Evolutionary conservation across 2,888 invertebrate species (phyloP).

Genomic region (Baccha elongata): DNA sequence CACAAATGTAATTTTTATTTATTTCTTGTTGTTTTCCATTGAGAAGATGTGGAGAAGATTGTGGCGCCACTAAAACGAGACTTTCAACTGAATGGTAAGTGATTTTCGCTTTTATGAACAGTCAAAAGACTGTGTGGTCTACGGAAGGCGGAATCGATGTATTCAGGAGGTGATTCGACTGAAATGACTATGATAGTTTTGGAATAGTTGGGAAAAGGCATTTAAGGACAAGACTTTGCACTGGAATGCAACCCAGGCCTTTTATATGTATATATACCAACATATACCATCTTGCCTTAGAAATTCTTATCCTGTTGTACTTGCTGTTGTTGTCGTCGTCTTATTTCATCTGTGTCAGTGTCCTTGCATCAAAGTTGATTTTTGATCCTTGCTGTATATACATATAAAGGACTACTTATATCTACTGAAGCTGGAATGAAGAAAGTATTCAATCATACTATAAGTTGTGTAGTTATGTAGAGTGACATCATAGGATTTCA

Average conservation of each 20-base stretch:
- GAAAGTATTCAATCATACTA: conserved; percentile 23
- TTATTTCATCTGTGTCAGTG: too few species aligned
- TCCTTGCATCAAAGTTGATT: conserved; percentile 26
- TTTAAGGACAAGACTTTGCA: conserved; percentile 45
- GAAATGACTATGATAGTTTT: conserved; percentile 5
- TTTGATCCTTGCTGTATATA: neutral
- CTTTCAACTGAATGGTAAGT: conserved; percentile 53
- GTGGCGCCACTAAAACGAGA: conserved; percentile 60
- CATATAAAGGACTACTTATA: too few species aligned
- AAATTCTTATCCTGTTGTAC: conserved; percentile 41
- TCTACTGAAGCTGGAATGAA: neutral
- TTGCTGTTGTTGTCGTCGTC: conserved; percentile 32
- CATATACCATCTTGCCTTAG: conserved; percentile 39
- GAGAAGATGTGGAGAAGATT: conserved; percentile 22
- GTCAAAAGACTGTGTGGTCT: conserved; percentile 54
- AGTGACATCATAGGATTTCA: conserved; percentile 60
- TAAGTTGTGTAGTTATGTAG: conserved; percentile 27
- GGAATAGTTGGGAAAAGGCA: conserved; percentile 26
- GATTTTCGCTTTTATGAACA: conserved; percentile 47
- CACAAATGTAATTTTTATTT: conserved; percentile 15
- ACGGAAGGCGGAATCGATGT: neutral
- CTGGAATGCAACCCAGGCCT: conserved; percentile 6
- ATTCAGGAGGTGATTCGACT: neutral
- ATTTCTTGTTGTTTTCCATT: conserved; percentile 7
- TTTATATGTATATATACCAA: conserved; percentile 11